Evolutionary conservation across 2,888 invertebrate genomes (phyloP), one percentile per base, ranked within the genome.

Genomic region (Calameuta idolon): DNA sequence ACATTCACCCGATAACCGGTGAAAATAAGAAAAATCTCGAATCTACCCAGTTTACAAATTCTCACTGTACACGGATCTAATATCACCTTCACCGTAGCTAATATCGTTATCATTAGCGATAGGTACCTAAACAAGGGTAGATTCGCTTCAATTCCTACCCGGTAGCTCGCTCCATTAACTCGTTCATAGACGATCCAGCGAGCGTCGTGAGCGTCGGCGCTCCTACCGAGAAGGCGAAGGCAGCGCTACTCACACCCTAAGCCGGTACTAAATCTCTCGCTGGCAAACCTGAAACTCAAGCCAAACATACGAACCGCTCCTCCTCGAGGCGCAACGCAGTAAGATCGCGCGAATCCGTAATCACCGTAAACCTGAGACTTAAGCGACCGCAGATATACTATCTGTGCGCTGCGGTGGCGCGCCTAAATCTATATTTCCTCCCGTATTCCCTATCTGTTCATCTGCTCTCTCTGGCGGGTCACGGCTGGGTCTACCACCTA

Each of bases 371-470:
- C 89, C 89, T 86, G 82, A 88, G 90, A 89, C 89, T 90, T 89
- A 89, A 85, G 85, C 84, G 83, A 88, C 85, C 86, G 85, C 85
- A 78, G 75, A 78, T 78, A 75, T 78, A 78, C 75, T 75, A 78
- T 76, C 75, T 76, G 78, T 76, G 75, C 75, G 78, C 73, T 75
- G 78, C 73, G 75, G 55, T 30, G 31, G 69, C 69, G 78, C 77
- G 89, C 89, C 89, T 89, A 89, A 90, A 90, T 89, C 90, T 90
- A 90, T 90, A 90, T 89, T 89, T 89, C 89, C 84, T 85, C 82
- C 86, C 85, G 85, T 87, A 87, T 88, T 84, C 87, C 86, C 86
- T 90, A 89, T 90, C 89, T 89, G 89, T 88, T 90, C 89, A 90
- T 90, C 89, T 89, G 88, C 85, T 87, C 83, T 86, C 88, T 86